These are phyloP conservation scores for Apocheima hispidaria DNA, from an alignment of 2,888 invertebrate genomes.

Conservation along the genomic window DNA sequence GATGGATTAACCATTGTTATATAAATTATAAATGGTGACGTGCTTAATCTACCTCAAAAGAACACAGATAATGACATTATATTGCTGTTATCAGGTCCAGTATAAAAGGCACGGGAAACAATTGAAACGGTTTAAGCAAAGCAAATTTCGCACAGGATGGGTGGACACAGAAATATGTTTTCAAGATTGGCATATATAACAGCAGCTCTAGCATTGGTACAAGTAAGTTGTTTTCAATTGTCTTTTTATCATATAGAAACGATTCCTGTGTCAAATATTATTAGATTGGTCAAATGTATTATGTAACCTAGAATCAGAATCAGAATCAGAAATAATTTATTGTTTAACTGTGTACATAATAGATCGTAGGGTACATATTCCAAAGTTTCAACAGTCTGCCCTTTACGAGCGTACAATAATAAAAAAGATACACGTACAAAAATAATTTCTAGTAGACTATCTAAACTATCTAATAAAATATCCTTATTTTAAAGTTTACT, in stretches of 20 bases:
- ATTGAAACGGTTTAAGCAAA: slow-evolving; percentile 49
- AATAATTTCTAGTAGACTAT: no score
- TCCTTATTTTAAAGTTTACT: no score
- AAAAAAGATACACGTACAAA: no score
- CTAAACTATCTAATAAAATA: no score
- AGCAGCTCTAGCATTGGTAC: slow-evolving; percentile 15
- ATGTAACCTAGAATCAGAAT: no score
- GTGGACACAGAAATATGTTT: slow-evolving; percentile 11
- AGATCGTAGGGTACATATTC: no score
- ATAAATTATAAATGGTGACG: slow-evolving; percentile 39
- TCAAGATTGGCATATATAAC: slow-evolving; percentile 30
- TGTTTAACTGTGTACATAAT: no score
- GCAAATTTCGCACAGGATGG: slow-evolving; percentile 29
- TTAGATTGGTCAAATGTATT: no score
- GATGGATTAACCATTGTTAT: slow-evolving; percentile 3
- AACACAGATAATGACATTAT: slow-evolving; percentile 42
- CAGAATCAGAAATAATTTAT: no score
- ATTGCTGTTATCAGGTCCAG: slow-evolving; percentile 37
- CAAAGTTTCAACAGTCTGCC: no score
- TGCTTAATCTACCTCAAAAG: slow-evolving; percentile 54
- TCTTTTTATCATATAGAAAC: no score
- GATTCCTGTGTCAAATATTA: neutral
- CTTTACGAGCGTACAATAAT: no score
- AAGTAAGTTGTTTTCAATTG: slow-evolving; percentile 29
- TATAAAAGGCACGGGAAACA: slow-evolving; percentile 37